Conservation (phyloP, 2,113 vertebrate genomes). For the Henicopernis longicauda region DNA sequence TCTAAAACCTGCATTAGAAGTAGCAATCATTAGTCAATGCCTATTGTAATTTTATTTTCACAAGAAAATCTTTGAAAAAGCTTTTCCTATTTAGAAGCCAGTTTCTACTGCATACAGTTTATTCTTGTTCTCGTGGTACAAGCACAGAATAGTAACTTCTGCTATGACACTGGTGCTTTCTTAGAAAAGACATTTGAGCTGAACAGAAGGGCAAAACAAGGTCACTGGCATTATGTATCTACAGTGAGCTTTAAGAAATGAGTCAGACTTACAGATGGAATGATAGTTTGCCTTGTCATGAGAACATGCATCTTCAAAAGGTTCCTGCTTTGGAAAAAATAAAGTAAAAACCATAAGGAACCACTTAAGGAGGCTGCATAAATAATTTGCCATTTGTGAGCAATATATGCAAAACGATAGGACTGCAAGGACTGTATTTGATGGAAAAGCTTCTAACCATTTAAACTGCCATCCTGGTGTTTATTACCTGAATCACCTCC, state of each 20-base stretch:
- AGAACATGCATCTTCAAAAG: conserved; percentile 56
- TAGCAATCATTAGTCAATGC: background rate
- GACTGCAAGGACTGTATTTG: conserved; percentile 64
- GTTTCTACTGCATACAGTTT: background rate
- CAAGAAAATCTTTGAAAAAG: background rate
- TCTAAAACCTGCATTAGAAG: background rate
- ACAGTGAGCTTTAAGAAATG: background rate
- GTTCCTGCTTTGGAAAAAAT: conserved; percentile 65
- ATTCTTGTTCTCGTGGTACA: background rate
- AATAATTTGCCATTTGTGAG: conserved; percentile 72
- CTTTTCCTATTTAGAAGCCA: background rate
- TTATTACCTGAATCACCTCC: conserved; percentile 71
- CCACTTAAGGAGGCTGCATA: conserved; percentile 63
- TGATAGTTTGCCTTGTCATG: conserved; percentile 41
- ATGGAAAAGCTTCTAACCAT: conserved; percentile 65
- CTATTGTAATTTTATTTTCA: background rate
- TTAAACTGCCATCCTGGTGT: conserved; percentile 66
- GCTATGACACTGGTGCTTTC: background rate
- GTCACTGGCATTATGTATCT: background rate
- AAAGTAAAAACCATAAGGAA: conserved; percentile 64
- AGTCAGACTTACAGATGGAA: conserved; percentile 25
- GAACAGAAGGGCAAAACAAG: conserved; percentile 13
- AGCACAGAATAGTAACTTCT: background rate
- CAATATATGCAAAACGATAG: conserved; percentile 66
- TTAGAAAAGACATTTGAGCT: background rate